Evolutionary conservation across 2,113 vertebrate genomes (phyloP).

Genomic region (human (Homo sapiens)): DNA sequence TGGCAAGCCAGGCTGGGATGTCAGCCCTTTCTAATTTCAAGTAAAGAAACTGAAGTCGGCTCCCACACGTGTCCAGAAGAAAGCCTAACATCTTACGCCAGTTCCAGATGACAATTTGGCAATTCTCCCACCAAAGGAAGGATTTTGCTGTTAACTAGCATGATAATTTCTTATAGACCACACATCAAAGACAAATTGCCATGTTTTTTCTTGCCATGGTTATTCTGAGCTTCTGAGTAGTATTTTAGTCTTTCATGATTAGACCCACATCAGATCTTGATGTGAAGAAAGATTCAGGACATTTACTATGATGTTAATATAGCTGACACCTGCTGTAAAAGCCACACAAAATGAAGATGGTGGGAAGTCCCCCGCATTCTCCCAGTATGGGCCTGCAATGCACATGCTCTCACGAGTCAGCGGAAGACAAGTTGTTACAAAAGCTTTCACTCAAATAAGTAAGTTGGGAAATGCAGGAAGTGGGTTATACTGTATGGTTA

Average conservation of each 20-base stretch:
- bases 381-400: background rate
- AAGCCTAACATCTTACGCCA: background rate
- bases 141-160: background rate
- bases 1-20: background rate
- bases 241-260: background rate
- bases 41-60: background rate
- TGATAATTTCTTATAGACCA: background rate
- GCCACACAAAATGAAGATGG: background rate
- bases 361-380: background rate
- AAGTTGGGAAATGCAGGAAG: slow-evolving; percentile 3
- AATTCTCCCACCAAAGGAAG: background rate
- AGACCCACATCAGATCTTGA: background rate
- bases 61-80: background rate
- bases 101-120: background rate
- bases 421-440: background rate
- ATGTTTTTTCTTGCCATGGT: background rate
- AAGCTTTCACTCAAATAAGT: background rate
- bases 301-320: slow-evolving; percentile 18
- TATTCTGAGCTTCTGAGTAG: slow-evolving; percentile 29
- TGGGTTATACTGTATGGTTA: background rate
- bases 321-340: slow-evolving; percentile 48
- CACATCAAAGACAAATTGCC: background rate
- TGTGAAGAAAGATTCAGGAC: background rate
- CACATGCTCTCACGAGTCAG: background rate
- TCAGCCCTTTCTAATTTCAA: background rate